These are phyloP conservation scores for Mesocricetus auratus DNA, from an alignment of 2,113 vertebrate genomes.

Conservation along the genomic window DNA sequence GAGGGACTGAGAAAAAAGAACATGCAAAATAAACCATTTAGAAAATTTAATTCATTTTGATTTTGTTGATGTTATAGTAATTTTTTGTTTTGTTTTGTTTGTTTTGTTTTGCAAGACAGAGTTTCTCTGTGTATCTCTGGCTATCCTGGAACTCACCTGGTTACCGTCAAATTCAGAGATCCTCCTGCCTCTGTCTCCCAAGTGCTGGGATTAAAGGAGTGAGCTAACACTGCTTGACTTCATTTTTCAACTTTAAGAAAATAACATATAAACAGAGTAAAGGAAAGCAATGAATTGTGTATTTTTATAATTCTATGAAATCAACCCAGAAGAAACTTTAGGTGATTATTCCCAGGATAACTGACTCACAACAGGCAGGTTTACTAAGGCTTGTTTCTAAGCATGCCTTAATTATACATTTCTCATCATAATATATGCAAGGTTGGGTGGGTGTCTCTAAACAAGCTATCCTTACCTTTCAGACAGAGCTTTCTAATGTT, in stretches of 20 bases:
- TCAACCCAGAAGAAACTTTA: neutral
- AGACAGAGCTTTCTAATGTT: neutral
- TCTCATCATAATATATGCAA: neutral
- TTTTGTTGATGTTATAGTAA: neutral
- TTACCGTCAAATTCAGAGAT: neutral
- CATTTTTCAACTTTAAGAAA: neutral
- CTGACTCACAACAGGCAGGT: neutral
- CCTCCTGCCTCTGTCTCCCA: neutral
- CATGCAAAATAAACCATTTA: neutral
- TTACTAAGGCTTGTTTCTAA: neutral
- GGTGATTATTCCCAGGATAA: neutral
- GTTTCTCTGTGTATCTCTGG: neutral
- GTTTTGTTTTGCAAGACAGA: neutral
- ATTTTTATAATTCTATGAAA: neutral
- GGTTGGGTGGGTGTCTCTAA: neutral
- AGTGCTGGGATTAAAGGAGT: neutral
- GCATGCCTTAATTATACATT: neutral
- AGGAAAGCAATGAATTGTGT: too few species aligned
- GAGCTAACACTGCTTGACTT: too few species aligned
- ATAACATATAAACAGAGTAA: neutral
- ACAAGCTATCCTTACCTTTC: neutral
- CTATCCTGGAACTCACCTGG: neutral
- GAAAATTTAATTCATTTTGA: neutral
- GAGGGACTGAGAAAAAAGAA: neutral
- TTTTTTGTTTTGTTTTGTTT: neutral